Conservation (phyloP, 2,113 vertebrate species). For the Brachyhypopomus occidentalis region DNA sequence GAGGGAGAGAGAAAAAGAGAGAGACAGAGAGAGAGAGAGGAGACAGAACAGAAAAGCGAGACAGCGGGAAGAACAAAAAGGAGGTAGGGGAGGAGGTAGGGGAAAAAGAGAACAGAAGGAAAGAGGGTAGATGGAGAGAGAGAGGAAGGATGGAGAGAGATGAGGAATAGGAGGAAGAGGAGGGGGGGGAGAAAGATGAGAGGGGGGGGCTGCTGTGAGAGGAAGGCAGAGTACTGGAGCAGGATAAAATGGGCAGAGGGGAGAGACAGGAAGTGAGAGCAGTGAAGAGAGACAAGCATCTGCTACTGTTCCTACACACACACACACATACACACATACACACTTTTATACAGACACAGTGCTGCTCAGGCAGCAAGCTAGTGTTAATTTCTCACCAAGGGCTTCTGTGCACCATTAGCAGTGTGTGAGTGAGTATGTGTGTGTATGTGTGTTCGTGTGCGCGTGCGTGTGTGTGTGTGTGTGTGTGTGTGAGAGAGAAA, state of each 20-base stretch:
- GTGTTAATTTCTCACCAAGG: slow-evolving; percentile 47
- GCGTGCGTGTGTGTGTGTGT: not conserved
- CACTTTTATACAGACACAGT: slow-evolving; percentile 37
- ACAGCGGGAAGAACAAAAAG: not conserved
- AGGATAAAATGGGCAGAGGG: too few species aligned
- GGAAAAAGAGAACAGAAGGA: not conserved
- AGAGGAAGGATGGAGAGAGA: too few species aligned
- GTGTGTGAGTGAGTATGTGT: not conserved
- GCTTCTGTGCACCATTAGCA: slow-evolving; percentile 24
- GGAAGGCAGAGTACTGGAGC: slow-evolving; percentile 21
- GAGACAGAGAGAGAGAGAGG: too few species aligned
- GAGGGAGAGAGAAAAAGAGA: not conserved
- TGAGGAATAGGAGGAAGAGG: not conserved
- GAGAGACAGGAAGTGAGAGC: slow-evolving; percentile 45
- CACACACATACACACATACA: slow-evolving; percentile 51
- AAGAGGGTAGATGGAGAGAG: too few species aligned
- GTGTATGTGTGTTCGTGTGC: not conserved
- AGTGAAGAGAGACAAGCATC: slow-evolving; percentile 59
- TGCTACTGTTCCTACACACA: slow-evolving; percentile 38
- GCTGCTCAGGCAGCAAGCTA: slow-evolving; percentile 50
- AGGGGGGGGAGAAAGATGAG: slow-evolving; percentile 22
- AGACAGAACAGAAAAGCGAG: too few species aligned
- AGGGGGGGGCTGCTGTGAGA: slow-evolving; percentile 1
- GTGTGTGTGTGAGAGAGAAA: not conserved
- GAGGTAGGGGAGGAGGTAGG: slow-evolving; percentile 14